phyloP scores from a whole-genome alignment of 1,140 invertebrate species.

The Neotoxoptera formosana region DNA sequence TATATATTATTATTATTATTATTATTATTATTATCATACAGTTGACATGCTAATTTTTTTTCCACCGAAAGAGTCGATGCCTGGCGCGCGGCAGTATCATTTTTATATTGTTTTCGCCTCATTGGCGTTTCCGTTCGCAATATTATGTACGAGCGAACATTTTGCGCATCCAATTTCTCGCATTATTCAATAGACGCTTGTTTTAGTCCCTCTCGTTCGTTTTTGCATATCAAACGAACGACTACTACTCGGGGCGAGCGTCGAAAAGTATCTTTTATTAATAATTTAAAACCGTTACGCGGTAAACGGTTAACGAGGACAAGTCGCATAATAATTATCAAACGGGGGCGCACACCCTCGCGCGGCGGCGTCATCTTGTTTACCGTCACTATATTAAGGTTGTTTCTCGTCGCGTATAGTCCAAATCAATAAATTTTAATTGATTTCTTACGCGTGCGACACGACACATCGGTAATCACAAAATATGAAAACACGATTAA shows the following conservation, averaged over 20 bases:
- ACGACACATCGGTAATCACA: not conserved
- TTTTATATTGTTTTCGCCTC: constrained; percentile 33
- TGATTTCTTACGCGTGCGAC: not conserved
- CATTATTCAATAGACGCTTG: constrained; percentile 9
- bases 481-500: constrained; percentile 1
- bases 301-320: constrained; percentile 21
- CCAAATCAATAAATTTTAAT: constrained; percentile 17
- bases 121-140: constrained; percentile 9
- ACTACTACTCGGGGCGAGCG: not conserved
- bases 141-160: too few relatives aligned
- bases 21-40: not conserved
- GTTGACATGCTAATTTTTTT: constrained; percentile 46
- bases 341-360: not conserved
- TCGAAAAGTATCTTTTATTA: constrained; percentile 25
- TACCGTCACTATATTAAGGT: not conserved
- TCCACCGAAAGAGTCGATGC: not conserved
- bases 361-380: not conserved
- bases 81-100: not conserved
- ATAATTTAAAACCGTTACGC: not conserved
- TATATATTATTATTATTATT: too few relatives aligned
- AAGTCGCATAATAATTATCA: constrained; percentile 25
- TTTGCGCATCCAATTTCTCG: constrained; percentile 28
- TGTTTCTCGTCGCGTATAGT: not conserved
- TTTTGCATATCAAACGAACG: constrained; percentile 38
- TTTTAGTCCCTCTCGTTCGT: constrained; percentile 10